Base-by-base conservation (phyloP, 2,113 vertebrate genomes). In the Amphilophus citrinellus region DNA sequence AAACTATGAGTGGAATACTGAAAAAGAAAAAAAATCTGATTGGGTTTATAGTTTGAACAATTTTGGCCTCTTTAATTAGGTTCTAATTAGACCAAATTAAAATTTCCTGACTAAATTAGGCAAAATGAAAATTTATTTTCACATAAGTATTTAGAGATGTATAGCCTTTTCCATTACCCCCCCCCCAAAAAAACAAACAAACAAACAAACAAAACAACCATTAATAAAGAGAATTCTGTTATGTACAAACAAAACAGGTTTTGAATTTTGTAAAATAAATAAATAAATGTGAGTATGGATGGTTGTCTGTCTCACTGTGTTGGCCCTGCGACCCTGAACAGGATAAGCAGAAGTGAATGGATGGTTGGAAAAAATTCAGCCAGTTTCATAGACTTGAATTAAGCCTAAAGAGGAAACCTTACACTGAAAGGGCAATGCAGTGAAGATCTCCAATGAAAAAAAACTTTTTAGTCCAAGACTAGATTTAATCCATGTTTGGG, bases 21-120 rank as follows among this genome's bases (percentile, higher is more conserved):
- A 18, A 5, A 30, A 5, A 30, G 30, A 30, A 27, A 6, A 27
- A 44, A 4, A 0, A 47, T 50, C 22, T 0, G 24, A 50, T 20
- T 53, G 66, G 44, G 3, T 0, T 71, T 71, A 30, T 47, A 71
- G 10, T 71, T 6, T 32, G 15, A 50, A 50, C 24, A 10, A 18
- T 20, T 71, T 71, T 53, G 10, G 44, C 15, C 27, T 71, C 66
- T 71, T 56, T 71, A 50, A 50, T 50, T 6, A 18, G 17, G 44
- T 50, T 30, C 9, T 30, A 30, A 71, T 71, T 7, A 71, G 65
- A 10, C 9, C 8, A 10, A 27, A 2, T 44, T 22, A 10, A 47
- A 44, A 10, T 47, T 68, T 68, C 65, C 39, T 27, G 8, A 27
- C 22, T 47, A 47, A 66, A 66, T 44, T 66, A 15, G 5, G 7